Conservation (phyloP, 2,113 vertebrate genomes). For the Donacobius atricapilla region DNA sequence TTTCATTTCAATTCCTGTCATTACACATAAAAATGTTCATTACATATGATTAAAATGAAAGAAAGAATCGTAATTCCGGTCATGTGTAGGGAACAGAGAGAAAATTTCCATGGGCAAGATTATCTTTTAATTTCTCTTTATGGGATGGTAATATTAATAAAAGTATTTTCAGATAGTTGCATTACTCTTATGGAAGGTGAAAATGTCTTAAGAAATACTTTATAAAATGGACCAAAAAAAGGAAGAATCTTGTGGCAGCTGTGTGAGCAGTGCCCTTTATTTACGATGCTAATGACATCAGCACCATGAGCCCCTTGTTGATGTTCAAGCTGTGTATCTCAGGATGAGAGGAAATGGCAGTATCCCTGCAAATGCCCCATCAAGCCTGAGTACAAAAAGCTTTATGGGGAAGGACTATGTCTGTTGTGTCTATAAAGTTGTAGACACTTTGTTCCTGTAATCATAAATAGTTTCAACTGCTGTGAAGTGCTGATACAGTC, state of each 20-base stretch:
- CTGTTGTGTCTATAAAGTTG: slow-evolving; percentile 6
- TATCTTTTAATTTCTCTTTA: not conserved
- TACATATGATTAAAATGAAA: not conserved
- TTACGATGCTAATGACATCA: not conserved
- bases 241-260: not conserved
- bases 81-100: not conserved
- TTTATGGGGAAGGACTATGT: not conserved
- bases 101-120: not conserved
- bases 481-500: slow-evolving; percentile 12
- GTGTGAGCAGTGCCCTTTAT: not conserved
- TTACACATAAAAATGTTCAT: not conserved
- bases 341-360: slow-evolving; percentile 31
- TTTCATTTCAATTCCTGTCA: not conserved
- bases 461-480: slow-evolving; percentile 30
- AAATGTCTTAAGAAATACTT: not conserved
- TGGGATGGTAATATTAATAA: not conserved
- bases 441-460: slow-evolving; percentile 1
- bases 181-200: not conserved
- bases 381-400: slow-evolving; percentile 20
- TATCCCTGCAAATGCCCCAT: slow-evolving; percentile 17
- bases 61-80: not conserved
- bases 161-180: not conserved
- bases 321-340: not conserved
- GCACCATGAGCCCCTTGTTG: not conserved
- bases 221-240: not conserved